Evolutionary conservation across 2,888 invertebrate species (phyloP).

Genomic region (Drosophila fulvimacula): DNA sequence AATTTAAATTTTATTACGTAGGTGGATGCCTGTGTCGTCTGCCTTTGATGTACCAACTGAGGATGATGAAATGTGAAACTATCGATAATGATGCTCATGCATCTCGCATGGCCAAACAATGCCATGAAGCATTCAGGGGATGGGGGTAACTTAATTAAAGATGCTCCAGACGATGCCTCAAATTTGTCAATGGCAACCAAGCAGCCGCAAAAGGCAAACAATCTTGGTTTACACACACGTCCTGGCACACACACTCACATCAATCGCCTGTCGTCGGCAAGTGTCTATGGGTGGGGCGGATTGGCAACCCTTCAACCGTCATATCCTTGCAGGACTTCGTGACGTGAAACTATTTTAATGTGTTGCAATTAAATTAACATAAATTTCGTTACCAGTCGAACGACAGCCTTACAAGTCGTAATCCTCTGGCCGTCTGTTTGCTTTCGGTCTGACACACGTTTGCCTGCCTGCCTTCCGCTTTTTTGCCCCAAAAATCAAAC

Average conservation of each 20-base stretch:
- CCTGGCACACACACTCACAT: slow-evolving; percentile 24
- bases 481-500: slow-evolving; percentile 61
- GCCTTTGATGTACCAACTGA: slow-evolving; percentile 58
- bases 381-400: slow-evolving; percentile 61
- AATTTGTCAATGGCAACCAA: slow-evolving; percentile 72
- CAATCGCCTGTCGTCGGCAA: slow-evolving; percentile 57
- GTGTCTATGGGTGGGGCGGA: neutral
- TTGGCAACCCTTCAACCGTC: slow-evolving; percentile 45
- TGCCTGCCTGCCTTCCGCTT: slow-evolving; percentile 49
- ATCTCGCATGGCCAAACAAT: slow-evolving; percentile 53
- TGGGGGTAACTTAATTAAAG: slow-evolving; percentile 70
- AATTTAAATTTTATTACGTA: slow-evolving; percentile 56
- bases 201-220: slow-evolving; percentile 67
- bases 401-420: slow-evolving; percentile 48
- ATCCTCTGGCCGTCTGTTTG: slow-evolving; percentile 57
- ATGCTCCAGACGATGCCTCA: slow-evolving; percentile 45
- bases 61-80: slow-evolving; percentile 67
- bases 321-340: slow-evolving; percentile 54
- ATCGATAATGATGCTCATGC: slow-evolving; percentile 72
- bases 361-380: slow-evolving; percentile 81
- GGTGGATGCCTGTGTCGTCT: slow-evolving; percentile 27
- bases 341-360: slow-evolving; percentile 77
- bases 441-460: slow-evolving; percentile 51
- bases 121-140: neutral
- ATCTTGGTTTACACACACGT: slow-evolving; percentile 35